Evolutionary conservation across 2,797 vertebrate genomes (phyloP), one percentile per base, ranked within the genome.

Genomic region (Cossypha dichroa): DNA sequence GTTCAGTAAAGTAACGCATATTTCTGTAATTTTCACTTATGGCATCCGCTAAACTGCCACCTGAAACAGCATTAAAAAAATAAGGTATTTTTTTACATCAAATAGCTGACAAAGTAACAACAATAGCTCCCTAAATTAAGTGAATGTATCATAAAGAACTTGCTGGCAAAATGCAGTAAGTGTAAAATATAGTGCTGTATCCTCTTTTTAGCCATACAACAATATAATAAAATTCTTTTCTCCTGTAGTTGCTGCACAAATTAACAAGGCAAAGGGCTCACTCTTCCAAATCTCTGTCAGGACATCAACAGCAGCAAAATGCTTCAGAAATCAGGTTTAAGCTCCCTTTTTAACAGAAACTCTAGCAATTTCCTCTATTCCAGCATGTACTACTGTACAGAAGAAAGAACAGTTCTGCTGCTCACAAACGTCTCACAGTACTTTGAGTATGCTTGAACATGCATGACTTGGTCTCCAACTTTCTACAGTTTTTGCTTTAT

Each of bases 31-130:
- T 99, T 96, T 99, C 99, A 40, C 98, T 92, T 89, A 99, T 98
- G 87, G 98, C 98, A 94, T 99, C 99, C 1, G 99, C 99, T 77
- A 99, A 98, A 54, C 99, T 99, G 90, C 99, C 99, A 5, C 98
- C 98, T 98, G 87, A 45, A 93, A 88, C 9, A 93, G 93, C 68
- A 34, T 92, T 13, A 66, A 91, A 76, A 40, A 80, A 64, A 59
- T 6, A 70, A 52, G 7, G 25, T 14, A 13, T 48, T 64, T 43
- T 70, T 85, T 70, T 41, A 48, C 12, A 78, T 31, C 58, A 26
- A 81, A 73, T 31, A 68, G 34, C 28, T 82, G 59, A 77, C 26
- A 63, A 69, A 79, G 31, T 45, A 90, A 52, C 1, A 1, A 64
- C n/a, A 86, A 64, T 58, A 60, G 14, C 15, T 86, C 46, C 49